Evolutionary conservation across 1,140 invertebrate genomes (phyloP).

Genomic region (Lepidurus packardi): DNA sequence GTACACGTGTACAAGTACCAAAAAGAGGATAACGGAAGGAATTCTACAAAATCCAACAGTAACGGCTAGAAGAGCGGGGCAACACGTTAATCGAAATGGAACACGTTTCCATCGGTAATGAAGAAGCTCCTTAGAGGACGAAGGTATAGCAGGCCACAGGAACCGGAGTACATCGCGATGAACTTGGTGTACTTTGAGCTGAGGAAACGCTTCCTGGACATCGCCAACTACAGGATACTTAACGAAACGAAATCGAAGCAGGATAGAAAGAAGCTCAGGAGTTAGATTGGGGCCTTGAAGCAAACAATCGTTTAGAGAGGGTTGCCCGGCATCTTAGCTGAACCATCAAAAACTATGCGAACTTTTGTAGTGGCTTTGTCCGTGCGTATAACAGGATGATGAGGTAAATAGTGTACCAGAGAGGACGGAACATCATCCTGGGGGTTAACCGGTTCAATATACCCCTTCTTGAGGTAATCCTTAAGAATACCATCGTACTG

Average conservation of each 20-base stretch:
- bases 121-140: background rate
- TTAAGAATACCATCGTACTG: conserved; percentile 33
- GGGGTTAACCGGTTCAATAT: conserved; percentile 35
- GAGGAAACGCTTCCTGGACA: conserved; percentile 15
- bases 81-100: background rate
- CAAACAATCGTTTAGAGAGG: conserved; percentile 38
- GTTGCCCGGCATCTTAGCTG: conserved; percentile 20
- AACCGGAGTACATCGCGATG: conserved; percentile 12
- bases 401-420: conserved; percentile 36
- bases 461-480: conserved; percentile 32
- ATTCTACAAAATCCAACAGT: too few species aligned
- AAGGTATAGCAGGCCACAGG: background rate
- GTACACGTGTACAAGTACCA: too few species aligned
- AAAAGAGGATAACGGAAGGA: too few species aligned
- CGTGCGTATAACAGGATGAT: conserved; percentile 35
- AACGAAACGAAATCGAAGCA: background rate
- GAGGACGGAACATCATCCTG: background rate
- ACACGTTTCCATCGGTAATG: background rate
- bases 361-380: conserved; percentile 34
- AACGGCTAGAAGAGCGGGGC: background rate
- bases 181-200: background rate
- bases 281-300: conserved; percentile 33
- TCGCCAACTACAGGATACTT: background rate
- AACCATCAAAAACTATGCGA: conserved; percentile 37
- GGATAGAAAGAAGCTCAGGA: background rate